These are phyloP conservation scores for Hipparchia semele DNA, from an alignment of 2,888 invertebrate species.

Conservation along the genomic window DNA sequence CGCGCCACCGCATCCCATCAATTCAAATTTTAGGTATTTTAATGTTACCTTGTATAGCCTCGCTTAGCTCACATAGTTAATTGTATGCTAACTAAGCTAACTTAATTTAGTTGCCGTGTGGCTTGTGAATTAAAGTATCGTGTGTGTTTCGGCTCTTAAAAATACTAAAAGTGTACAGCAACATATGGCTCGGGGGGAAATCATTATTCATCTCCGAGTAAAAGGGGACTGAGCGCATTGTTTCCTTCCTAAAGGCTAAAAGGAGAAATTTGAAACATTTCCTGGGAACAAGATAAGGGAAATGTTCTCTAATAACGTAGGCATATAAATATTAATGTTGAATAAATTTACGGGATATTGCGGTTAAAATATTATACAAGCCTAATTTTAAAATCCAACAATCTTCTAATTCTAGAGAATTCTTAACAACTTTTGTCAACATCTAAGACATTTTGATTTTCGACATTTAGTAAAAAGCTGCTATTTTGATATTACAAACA, in stretches of 20 bases:
- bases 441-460: too few relatives aligned
- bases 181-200: constrained; percentile 50
- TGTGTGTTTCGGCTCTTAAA: not conserved
- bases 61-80: too few relatives aligned
- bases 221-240: constrained; percentile 52
- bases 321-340: not conserved
- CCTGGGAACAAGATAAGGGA: constrained; percentile 45
- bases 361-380: not conserved
- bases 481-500: too few relatives aligned
- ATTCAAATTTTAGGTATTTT: too few relatives aligned
- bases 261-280: constrained; percentile 51
- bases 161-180: not conserved
- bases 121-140: not conserved
- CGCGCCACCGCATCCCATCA: too few relatives aligned
- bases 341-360: not conserved
- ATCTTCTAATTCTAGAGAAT: too few relatives aligned
- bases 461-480: too few relatives aligned
- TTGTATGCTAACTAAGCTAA: too few relatives aligned
- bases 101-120: too few relatives aligned
- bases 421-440: too few relatives aligned
- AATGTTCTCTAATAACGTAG: constrained; percentile 9
- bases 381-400: too few relatives aligned
- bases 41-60: too few relatives aligned
- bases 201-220: constrained; percentile 57
- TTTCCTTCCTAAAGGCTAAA: constrained; percentile 47